Conservation (phyloP, 2,113 vertebrate genomes). For the Haemorhous mexicanus region DNA sequence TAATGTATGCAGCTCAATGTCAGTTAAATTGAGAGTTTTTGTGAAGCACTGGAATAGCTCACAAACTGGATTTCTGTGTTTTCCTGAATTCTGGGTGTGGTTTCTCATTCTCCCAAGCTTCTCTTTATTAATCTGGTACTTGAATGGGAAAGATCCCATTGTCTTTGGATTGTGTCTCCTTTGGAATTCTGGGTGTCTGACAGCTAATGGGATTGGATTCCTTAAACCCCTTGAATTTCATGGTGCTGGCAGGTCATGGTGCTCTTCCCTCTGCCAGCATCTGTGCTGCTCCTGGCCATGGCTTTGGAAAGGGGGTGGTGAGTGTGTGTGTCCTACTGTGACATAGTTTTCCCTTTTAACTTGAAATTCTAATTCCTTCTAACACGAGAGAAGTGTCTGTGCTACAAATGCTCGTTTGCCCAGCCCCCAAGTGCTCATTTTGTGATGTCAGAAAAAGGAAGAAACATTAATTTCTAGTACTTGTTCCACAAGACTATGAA, state of each 20-base stretch:
- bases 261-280: conserved; percentile 30
- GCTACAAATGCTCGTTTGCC: conserved; percentile 56
- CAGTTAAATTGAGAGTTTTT: background rate
- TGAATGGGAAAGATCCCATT: conserved; percentile 24
- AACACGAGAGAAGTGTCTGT: conserved; percentile 11
- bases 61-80: conserved; percentile 47
- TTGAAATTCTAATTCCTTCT: conserved; percentile 54
- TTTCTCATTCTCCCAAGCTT: background rate
- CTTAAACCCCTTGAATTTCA: background rate
- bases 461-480: background rate
- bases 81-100: conserved; percentile 17
- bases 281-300: conserved; percentile 20
- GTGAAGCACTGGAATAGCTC: background rate
- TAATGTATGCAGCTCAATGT: background rate
- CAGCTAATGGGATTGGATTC: conserved; percentile 8
- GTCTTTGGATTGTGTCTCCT: conserved; percentile 18
- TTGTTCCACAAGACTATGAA: background rate
- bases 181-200: conserved; percentile 38
- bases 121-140: conserved; percentile 30
- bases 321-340: background rate
- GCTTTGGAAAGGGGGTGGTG: conserved; percentile 34
- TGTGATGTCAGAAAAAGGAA: background rate
- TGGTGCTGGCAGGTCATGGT: conserved; percentile 40
- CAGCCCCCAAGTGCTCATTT: background rate
- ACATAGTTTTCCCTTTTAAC: conserved; percentile 33